Base-by-base conservation (phyloP, 2,797 vertebrate species). In the Scyliorhinus canicula region DNA sequence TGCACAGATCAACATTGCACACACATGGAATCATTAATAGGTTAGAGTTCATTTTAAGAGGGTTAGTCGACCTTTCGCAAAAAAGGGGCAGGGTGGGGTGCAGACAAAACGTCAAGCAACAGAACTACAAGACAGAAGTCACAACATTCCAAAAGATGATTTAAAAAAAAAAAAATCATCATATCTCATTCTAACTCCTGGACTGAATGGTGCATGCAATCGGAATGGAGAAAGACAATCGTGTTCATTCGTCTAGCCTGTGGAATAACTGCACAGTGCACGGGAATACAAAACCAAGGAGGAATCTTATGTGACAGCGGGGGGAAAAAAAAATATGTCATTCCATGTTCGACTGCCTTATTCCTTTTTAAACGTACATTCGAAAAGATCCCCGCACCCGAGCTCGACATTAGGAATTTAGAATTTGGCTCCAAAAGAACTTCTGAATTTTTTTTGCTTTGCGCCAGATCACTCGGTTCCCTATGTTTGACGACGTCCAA, bases 301-400 rank as follows among this genome's bases (percentile, higher is more conserved):
- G n/a, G n/a, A n/a, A n/a, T n/a, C n/a, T n/a, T n/a, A 40, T 3
- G 55, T n/a, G n/a, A n/a, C n/a, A n/a, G n/a, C n/a, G n/a, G n/a
- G n/a, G n/a, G n/a, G n/a, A n/a, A n/a, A n/a, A n/a, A 91, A 91
- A 91, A 63, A 63, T 2, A 88, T 57, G 57, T 40, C 88, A 91
- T 91, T 40, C 19, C 1, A 40, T 9, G 6, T 24, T 21, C 7
- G 60, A 91, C 60, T 65, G 88, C 24, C 26, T 65, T 65, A 91
- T 91, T 91, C 88, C 88, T 28, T 65, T 26, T 12, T 91, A n/a
- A 77, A 63, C 8, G 21, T 44, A 65, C 24, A 3, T 8, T 26
- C 65, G 11, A 60, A 63, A 40, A 40, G 35, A 24, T 11, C 57
- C 55, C 9, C 55, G 28, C 0, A 31, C 50, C 60, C 5, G 16